Conservation (phyloP, 2,888 invertebrate species). For the Cryptophagus acutangulus region DNA sequence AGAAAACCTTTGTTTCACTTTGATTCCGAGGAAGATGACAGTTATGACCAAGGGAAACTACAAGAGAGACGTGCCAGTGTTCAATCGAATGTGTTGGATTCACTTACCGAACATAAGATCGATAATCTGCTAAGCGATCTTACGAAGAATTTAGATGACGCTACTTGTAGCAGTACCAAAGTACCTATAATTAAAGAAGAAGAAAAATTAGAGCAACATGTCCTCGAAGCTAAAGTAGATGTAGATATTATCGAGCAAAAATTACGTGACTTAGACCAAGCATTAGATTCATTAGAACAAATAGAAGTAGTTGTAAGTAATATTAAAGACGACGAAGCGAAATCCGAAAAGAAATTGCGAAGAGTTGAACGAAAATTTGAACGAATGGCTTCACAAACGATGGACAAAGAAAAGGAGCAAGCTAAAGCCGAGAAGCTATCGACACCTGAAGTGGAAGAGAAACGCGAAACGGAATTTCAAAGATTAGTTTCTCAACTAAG, state of each 20-base stretch:
- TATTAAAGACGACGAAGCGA: conserved; percentile 24
- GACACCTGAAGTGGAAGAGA: conserved; percentile 41
- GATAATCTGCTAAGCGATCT: conserved; percentile 33
- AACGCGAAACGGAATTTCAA: conserved; percentile 47
- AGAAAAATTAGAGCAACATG: conserved; percentile 23
- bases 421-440: conserved; percentile 37
- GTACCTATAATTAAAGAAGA: conserved; percentile 21
- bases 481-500: conserved; percentile 51
- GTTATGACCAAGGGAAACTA: conserved; percentile 18
- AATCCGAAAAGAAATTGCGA: conserved; percentile 44
- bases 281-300: conserved; percentile 44
- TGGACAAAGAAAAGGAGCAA: conserved; percentile 40
- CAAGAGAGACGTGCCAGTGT: conserved; percentile 33
- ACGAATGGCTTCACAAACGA: conserved; percentile 50
- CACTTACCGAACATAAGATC: conserved; percentile 35
- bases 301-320: conserved; percentile 26
- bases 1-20: conserved; percentile 48
- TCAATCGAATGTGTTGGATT: conserved; percentile 40
- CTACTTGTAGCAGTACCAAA: conserved; percentile 16
- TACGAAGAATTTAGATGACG: conserved; percentile 26
- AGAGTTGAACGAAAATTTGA: conserved; percentile 52
- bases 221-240: conserved; percentile 35
- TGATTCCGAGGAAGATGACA: conserved; percentile 47
- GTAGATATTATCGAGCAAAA: conserved; percentile 43
- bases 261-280: conserved; percentile 44